These are phyloP conservation scores for Hydractinia symbiolongicarpus DNA, from an alignment of 30 jellyfish, hydroid and myxozoan genomes.

Conservation along the genomic window DNA sequence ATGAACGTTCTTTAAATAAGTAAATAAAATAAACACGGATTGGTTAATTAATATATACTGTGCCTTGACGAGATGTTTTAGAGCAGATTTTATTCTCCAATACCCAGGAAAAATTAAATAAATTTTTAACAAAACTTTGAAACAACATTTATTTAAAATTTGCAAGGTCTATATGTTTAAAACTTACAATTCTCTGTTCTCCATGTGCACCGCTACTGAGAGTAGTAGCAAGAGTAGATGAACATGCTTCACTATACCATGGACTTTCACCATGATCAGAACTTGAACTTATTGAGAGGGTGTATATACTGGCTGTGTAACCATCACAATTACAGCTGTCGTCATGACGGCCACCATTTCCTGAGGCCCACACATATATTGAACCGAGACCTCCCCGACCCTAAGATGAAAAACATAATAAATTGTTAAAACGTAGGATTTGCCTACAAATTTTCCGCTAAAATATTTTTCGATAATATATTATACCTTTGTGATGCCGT, in stretches of 20 bases:
- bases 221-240: constrained; percentile 96
- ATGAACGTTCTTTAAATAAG: too few species aligned
- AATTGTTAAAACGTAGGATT: not conserved
- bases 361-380: constrained; percentile 99
- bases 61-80: too few species aligned
- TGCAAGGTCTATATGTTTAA: too few species aligned
- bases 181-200: constrained; percentile 87
- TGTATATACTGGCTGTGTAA: constrained; percentile 95
- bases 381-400: constrained; percentile 99
- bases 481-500: constrained; percentile 88
- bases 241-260: constrained; percentile 99
- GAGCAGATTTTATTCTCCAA: too few species aligned
- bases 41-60: too few species aligned
- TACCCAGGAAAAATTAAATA: too few species aligned
- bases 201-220: constrained; percentile 99
- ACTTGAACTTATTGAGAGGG: constrained; percentile 94
- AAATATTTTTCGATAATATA: not conserved
- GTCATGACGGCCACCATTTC: constrained; percentile 99
- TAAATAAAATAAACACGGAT: too few species aligned
- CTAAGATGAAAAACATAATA: constrained; percentile 25
- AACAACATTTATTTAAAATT: too few species aligned
- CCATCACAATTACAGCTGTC: constrained; percentile 99
- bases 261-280: constrained; percentile 99
- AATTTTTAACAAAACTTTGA: too few species aligned
- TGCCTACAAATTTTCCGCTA: not conserved